Evolutionary conservation across 2,888 invertebrate species (phyloP), one percentile per base, ranked within the genome.

Genomic region (Autographa pulchrina): DNA sequence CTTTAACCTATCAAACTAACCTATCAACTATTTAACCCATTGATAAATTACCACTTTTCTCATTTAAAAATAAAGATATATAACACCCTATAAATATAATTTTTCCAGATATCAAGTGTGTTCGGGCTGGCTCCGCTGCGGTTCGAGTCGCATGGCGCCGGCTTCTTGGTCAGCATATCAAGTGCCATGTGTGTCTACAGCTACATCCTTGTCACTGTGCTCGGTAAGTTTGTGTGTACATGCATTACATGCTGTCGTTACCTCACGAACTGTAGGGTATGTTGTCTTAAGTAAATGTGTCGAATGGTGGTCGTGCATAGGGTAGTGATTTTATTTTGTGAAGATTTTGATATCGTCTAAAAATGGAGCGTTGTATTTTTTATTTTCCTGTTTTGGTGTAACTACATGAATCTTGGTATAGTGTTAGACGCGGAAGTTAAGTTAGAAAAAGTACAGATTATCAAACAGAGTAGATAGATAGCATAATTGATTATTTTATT

Each of bases 51-150:
- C 41, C 13, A 25, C 3, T 25, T 25, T 25, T 25, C 25, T 25
- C 25, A 25, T 25, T 25, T 25, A 25, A 25, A 25, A 25, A n/a
- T n/a, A n/a, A n/a, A n/a, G n/a, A n/a, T n/a, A n/a, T n/a, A n/a
- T n/a, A n/a, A n/a, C n/a, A n/a, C n/a, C n/a, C n/a, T n/a, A n/a
- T n/a, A n/a, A n/a, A n/a, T n/a, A n/a, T n/a, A 6, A 7, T 20
- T 38, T 18, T 63, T 35, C 60, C 85, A 96, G 95, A 91, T 96
- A 77, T 96, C 96, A 56, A 94, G 96, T 85, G 91, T 93, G 73
- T 92, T 95, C 75, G 96, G 96, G 0, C 84, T 96, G 32, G 96
- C 96, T 1, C 96, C 96, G 0, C 86, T 96, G 5, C 87, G 88
- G 59, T 96, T 96, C 74, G 92, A 94, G 77, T 84, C 94, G 0